Conservation (phyloP, 2,113 vertebrate species). For the Rhinoptilus africanus region DNA sequence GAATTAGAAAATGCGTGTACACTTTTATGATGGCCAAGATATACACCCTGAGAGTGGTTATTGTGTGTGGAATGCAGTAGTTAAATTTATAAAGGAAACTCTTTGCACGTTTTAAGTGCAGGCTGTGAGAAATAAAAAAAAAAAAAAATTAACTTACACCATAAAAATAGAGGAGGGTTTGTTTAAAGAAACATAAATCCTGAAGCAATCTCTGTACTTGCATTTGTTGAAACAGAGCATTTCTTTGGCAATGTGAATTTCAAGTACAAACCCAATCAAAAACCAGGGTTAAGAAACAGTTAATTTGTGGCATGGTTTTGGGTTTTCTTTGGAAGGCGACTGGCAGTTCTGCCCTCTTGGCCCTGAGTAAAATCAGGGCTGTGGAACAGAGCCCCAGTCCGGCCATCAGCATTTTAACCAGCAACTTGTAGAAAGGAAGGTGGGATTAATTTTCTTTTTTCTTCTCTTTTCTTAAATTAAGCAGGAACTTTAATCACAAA, state of each 20-base stretch:
- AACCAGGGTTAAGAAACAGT: not conserved
- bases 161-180: not conserved
- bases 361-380: not conserved
- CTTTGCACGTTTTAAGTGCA: not conserved
- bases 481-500: not conserved
- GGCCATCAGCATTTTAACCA: not conserved
- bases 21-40: not conserved
- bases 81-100: conserved; percentile 50
- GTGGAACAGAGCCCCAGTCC: not conserved
- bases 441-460: not conserved
- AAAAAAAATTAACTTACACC: not conserved
- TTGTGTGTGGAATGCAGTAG: conserved; percentile 21
- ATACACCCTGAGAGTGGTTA: conserved; percentile 11
- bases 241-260: not conserved
- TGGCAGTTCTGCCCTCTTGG: not conserved
- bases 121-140: not conserved
- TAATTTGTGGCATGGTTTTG: not conserved
- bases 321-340: not conserved
- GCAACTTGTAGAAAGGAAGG: not conserved
- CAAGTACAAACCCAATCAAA: not conserved
- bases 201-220: not conserved
- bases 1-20: not conserved
- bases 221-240: not conserved
- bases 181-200: not conserved
- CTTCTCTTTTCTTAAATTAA: not conserved